Percentiles rank a stretch among this genome's conserved stretches.
These are phyloP conservation scores for Macquaria ambigua DNA, from an alignment of 2,113 vertebrate genomes.

Conservation along the genomic window DNA sequence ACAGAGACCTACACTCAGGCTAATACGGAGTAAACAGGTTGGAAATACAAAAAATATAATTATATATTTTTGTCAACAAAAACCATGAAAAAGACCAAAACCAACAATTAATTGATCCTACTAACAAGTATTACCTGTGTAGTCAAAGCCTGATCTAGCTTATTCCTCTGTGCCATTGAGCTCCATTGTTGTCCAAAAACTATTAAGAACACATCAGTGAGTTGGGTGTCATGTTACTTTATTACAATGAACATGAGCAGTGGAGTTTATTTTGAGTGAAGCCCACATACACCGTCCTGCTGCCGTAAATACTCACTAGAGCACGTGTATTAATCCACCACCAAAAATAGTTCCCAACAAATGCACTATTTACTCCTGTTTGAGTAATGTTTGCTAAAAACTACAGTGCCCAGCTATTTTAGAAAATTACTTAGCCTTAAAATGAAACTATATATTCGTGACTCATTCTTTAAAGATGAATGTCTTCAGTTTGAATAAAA, in stretches of 20 bases:
- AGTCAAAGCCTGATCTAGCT: neutral
- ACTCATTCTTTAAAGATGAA: too few species aligned
- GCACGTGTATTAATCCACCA: conserved; percentile 9
- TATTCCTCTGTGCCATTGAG: neutral
- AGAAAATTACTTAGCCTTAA: neutral
- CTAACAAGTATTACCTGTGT: neutral
- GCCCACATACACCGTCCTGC: too few species aligned
- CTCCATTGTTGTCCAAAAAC: neutral
- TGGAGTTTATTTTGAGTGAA: conserved; percentile 17
- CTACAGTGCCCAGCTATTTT: too few species aligned
- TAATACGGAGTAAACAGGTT: too few species aligned
- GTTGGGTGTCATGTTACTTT: neutral
- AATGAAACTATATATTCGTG: neutral
- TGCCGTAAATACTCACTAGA: conserved; percentile 15
- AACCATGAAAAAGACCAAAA: neutral
- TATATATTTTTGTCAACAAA: neutral
- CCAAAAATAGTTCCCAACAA: neutral
- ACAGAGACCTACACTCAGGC: neutral
- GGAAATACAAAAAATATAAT: neutral
- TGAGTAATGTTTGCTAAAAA: too few species aligned
- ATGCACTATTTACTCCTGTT: neutral
- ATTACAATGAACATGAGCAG: neutral
- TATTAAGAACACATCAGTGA: neutral
- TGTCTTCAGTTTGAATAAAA: neutral
- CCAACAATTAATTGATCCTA: neutral